Evolutionary conservation across 2,113 vertebrate species (phyloP).

Genomic region (Potamarius usumacintae): DNA sequence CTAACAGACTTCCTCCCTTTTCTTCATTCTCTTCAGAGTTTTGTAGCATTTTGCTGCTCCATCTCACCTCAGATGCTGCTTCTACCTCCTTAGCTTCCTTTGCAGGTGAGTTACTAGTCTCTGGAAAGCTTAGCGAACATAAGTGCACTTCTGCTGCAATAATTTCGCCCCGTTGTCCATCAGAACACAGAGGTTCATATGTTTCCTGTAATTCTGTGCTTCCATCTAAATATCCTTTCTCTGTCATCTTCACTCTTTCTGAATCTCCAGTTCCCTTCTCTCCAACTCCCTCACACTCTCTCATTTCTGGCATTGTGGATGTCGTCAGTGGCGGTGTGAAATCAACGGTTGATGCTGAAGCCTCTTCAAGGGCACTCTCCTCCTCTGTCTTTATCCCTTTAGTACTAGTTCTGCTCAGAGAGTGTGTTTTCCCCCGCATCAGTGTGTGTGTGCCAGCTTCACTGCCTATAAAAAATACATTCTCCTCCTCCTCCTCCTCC

Average conservation of each 20-base stretch:
- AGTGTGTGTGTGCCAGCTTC: slow-evolving; percentile 47
- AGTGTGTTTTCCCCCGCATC: slow-evolving; percentile 54
- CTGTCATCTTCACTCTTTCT: slow-evolving; percentile 52
- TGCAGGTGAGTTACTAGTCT: slow-evolving; percentile 62
- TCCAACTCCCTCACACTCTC: slow-evolving; percentile 68
- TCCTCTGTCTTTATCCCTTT: slow-evolving; percentile 59
- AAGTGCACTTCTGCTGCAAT: slow-evolving; percentile 47
- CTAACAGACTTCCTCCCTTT: slow-evolving; percentile 55
- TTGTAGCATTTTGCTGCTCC: slow-evolving; percentile 68
- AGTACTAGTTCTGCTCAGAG: slow-evolving; percentile 58
- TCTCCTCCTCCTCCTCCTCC: slow-evolving; percentile 45
- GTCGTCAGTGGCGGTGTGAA: slow-evolving; percentile 72
- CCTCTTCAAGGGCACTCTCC: slow-evolving; percentile 66
- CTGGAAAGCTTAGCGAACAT: slow-evolving; percentile 58
- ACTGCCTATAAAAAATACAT: slow-evolving; percentile 48
- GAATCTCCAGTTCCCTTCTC: slow-evolving; percentile 65
- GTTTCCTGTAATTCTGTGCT: slow-evolving; percentile 39
- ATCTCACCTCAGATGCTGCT: slow-evolving; percentile 57
- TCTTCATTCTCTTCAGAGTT: slow-evolving; percentile 61
- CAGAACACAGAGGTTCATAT: slow-evolving; percentile 51
- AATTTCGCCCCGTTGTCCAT: slow-evolving; percentile 43
- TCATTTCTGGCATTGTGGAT: slow-evolving; percentile 74
- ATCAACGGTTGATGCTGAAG: slow-evolving; percentile 60
- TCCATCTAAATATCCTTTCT: slow-evolving; percentile 50
- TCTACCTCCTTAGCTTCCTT: slow-evolving; percentile 48